These are phyloP conservation scores for Vollenhovia emeryi DNA, from an alignment of 1,140 invertebrate genomes.

Conservation along the genomic window DNA sequence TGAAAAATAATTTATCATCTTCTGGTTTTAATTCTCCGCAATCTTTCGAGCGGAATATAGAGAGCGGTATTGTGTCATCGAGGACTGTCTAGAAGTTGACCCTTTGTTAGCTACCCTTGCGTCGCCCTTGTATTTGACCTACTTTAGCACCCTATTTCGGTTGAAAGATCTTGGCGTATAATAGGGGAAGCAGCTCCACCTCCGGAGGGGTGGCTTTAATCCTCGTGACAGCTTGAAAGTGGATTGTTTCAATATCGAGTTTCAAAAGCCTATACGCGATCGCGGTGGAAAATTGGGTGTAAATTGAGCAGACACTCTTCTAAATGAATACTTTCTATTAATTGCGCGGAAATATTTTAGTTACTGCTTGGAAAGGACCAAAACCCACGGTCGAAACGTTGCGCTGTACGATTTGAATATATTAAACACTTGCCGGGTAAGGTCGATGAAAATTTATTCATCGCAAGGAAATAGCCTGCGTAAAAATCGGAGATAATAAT, in stretches of 20 bases:
- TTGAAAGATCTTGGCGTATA: constrained; percentile 40
- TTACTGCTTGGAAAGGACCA: no score
- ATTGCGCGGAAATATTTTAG: no score
- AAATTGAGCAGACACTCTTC: background rate
- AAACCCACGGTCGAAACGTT: no score
- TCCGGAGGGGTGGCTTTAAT: constrained; percentile 13
- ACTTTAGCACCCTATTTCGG: constrained; percentile 44
- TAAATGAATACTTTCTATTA: background rate
- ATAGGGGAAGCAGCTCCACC: background rate
- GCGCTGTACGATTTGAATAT: no score
- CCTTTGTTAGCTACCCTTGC: constrained; percentile 16
- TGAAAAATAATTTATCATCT: background rate
- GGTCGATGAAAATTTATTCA: no score
- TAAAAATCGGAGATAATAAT: background rate
- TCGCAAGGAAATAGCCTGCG: no score
- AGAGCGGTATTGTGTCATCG: background rate
- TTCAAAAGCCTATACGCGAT: background rate
- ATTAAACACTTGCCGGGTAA: no score
- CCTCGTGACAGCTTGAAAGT: constrained; percentile 26
- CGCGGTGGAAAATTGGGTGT: background rate
- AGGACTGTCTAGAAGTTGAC: constrained; percentile 8
- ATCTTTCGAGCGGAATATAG: background rate
- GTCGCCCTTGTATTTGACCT: constrained; percentile 31
- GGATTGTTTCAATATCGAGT: constrained; percentile 7
- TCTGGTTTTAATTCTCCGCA: background rate